Conservation (phyloP, 2,113 vertebrate genomes). For the Shinisaurus crocodilurus region DNA sequence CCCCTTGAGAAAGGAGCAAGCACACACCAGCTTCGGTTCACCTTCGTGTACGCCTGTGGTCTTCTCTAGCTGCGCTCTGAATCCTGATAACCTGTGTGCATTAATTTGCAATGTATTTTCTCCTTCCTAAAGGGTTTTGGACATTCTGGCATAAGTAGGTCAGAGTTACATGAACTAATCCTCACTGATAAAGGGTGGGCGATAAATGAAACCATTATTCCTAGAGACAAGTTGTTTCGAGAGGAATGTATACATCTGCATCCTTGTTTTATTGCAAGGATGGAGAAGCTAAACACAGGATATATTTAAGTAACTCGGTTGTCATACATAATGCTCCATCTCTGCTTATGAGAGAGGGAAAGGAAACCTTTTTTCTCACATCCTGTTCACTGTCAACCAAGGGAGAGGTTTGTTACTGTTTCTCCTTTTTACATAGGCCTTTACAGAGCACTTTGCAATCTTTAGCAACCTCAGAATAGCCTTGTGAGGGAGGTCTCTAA, state of each 20-base stretch:
- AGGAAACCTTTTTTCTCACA: not conserved
- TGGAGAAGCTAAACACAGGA: not conserved
- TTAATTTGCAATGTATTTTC: slow-evolving; percentile 51
- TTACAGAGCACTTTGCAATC: not conserved
- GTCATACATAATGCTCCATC: not conserved
- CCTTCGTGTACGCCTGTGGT: slow-evolving; percentile 30
- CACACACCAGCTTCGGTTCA: slow-evolving; percentile 27
- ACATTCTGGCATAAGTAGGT: slow-evolving; percentile 31
- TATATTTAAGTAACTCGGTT: not conserved
- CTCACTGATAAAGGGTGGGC: slow-evolving; percentile 16
- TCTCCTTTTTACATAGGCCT: not conserved
- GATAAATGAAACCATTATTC: slow-evolving; percentile 41
- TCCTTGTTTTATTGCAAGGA: slow-evolving; percentile 11
- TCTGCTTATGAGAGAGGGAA: not conserved
- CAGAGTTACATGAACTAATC: slow-evolving; percentile 46
- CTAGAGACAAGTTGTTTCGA: slow-evolving; percentile 5
- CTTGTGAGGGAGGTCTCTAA: not conserved
- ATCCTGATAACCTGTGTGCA: slow-evolving; percentile 41
- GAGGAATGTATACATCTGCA: not conserved
- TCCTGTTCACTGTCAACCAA: not conserved
- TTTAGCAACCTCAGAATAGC: not conserved
- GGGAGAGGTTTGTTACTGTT: not conserved
- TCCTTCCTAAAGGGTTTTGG: slow-evolving; percentile 42
- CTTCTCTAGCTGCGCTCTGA: slow-evolving; percentile 43
- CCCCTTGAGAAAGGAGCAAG: slow-evolving; percentile 46